A percentile compares a stretch with the other conserved stretches of the same genome.
These are phyloP conservation scores for Arrhopalites spinosus DNA, from an alignment of 2,888 invertebrate species.

Conservation along the genomic window DNA sequence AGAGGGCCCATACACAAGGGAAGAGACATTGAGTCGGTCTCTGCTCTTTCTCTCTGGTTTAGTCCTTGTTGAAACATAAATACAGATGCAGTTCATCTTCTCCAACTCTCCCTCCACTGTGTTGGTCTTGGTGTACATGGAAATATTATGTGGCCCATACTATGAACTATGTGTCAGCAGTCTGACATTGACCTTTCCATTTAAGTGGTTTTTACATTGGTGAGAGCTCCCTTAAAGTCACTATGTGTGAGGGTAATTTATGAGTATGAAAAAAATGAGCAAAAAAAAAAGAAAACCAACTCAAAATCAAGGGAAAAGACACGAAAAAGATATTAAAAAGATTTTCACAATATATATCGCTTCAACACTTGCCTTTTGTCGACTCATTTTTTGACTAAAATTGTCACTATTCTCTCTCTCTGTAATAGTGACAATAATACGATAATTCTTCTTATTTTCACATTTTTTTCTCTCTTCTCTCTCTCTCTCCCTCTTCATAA, in stretches of 20 bases:
- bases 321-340: conserved; percentile 55
- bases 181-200: conserved; percentile 35
- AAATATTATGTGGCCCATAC: conserved; percentile 2
- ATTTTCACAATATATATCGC: conserved; percentile 47
- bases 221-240: too few relatives aligned
- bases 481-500: neutral
- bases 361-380: conserved; percentile 46
- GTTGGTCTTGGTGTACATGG: neutral
- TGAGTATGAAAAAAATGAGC: conserved; percentile 40
- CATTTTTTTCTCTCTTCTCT: neutral
- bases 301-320: conserved; percentile 51
- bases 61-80: conserved; percentile 11
- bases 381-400: neutral
- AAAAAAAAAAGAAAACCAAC: conserved; percentile 10
- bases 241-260: conserved; percentile 48
- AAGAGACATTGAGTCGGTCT: conserved; percentile 25
- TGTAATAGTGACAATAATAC: neutral
- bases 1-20: neutral
- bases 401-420: conserved; percentile 2
- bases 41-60: neutral
- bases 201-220: conserved; percentile 33
- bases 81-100: conserved; percentile 20
- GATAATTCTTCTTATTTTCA: too few relatives aligned
- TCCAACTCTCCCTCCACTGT: neutral
- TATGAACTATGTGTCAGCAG: conserved; percentile 21